Evolutionary conservation across 1,140 invertebrate species (phyloP).

Genomic region (Copidosoma floridanum): DNA sequence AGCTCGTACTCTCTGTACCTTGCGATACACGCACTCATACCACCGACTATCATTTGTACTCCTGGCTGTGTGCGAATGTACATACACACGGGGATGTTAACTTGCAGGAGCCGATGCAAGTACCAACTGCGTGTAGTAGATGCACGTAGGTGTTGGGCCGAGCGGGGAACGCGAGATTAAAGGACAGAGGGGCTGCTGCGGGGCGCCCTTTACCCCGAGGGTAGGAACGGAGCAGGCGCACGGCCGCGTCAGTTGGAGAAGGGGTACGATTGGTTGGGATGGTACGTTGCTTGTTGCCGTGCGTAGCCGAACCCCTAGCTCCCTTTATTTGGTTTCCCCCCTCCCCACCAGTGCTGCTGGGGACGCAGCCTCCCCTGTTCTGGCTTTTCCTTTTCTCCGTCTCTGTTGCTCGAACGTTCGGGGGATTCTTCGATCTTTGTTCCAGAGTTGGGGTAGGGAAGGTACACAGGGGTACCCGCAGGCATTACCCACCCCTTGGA

Average conservation of each 20-base stretch:
- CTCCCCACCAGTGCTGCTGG: constrained; percentile 21
- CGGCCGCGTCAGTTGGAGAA: constrained; percentile 31
- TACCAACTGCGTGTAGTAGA: neutral
- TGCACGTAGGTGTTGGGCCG: neutral
- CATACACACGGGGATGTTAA: constrained; percentile 28
- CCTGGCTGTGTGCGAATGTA: neutral
- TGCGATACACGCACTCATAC: no score
- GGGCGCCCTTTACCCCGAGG: neutral
- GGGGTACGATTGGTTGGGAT: constrained; percentile 36
- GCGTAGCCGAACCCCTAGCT: constrained; percentile 50
- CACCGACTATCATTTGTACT: no score
- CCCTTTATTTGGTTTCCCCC: constrained; percentile 23
- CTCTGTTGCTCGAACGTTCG: no score
- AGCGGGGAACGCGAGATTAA: neutral
- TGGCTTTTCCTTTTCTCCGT: neutral
- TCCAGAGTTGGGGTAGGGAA: no score
- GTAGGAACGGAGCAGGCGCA: neutral
- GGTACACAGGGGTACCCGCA: no score
- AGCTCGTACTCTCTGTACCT: no score
- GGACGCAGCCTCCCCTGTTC: neutral
- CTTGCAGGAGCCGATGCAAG: no score
- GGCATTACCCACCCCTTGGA: no score
- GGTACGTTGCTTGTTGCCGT: constrained; percentile 43
- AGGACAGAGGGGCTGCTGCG: constrained; percentile 1
- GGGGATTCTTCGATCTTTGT: no score